These are phyloP conservation scores for Lordiphosa andalusiaca DNA, from an alignment of 2,888 invertebrate species.

Conservation along the genomic window DNA sequence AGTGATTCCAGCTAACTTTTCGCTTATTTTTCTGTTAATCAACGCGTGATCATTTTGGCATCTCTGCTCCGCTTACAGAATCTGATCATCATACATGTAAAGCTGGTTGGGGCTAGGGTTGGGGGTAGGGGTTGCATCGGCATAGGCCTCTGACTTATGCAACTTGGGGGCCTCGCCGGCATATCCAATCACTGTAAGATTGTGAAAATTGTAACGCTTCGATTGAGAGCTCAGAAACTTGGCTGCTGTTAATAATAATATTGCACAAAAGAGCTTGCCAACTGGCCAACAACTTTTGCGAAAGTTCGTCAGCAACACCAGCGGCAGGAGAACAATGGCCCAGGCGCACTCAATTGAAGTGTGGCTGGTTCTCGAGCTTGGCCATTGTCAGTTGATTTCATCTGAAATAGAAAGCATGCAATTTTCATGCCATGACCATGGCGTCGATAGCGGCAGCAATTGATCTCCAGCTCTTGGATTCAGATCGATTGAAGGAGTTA, in stretches of 20 bases:
- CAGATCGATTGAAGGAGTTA: conserved; percentile 74
- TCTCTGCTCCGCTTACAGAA: conserved; percentile 38
- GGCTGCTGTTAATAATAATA: conserved; percentile 60
- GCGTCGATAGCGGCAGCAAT: conserved; percentile 73
- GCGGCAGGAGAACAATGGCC: conserved; percentile 57
- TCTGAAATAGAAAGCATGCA: conserved; percentile 76
- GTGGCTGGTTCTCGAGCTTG: conserved; percentile 39
- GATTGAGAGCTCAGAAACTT: conserved; percentile 70
- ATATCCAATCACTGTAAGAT: conserved; percentile 72
- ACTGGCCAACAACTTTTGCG: conserved; percentile 43
- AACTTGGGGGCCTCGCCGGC: conserved; percentile 52
- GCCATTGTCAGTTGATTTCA: conserved; percentile 74
- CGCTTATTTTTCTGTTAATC: too few relatives aligned
- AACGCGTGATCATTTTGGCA: conserved; percentile 6
- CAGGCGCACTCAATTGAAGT: conserved; percentile 60
- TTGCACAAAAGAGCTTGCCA: conserved; percentile 62
- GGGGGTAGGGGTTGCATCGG: background rate
- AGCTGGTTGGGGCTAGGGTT: conserved; percentile 34
- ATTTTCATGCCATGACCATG: conserved; percentile 66
- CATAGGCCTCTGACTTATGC: conserved; percentile 51
- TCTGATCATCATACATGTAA: conserved; percentile 69
- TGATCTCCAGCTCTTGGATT: conserved; percentile 49
- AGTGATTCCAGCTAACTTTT: too few relatives aligned
- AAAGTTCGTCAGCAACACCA: conserved; percentile 66
- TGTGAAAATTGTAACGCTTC: conserved; percentile 76